phyloP scores from a whole-genome alignment of 2,797 vertebrate species.

The Gambelia wislizenii region DNA sequence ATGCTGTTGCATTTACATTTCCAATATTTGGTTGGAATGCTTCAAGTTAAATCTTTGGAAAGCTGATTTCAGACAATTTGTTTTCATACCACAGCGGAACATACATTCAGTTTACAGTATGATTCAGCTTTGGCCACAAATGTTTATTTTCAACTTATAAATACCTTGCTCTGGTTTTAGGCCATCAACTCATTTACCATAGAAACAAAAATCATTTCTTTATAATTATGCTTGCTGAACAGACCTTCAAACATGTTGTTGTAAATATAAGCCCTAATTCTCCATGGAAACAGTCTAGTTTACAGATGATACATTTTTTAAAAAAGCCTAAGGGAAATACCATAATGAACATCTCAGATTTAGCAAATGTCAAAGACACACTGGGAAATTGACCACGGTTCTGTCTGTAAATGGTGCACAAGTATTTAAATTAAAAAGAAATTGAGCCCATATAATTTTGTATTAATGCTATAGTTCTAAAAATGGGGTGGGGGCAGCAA shows the following conservation, averaged over 20 bases:
- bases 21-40: constrained; percentile 1
- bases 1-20: background rate
- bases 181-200: background rate
- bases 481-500: background rate
- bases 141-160: background rate
- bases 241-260: background rate
- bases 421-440: background rate
- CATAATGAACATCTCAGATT: background rate
- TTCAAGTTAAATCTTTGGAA: constrained; percentile 14
- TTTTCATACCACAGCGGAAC: background rate
- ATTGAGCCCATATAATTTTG: background rate
- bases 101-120: background rate
- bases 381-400: background rate
- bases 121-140: background rate
- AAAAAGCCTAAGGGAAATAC: background rate
- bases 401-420: background rate
- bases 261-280: background rate
- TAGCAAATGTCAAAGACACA: background rate
- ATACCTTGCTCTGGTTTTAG: background rate
- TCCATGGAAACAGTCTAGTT: constrained; percentile 33
- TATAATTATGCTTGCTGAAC: background rate
- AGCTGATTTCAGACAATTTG: constrained; percentile 14
- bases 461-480: background rate
- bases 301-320: background rate
- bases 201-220: background rate